A percentile compares a stretch with the other conserved stretches of the same genome.
Evolutionary conservation across 2,113 vertebrate genomes (phyloP).

Genomic region (Falco punctatus): DNA sequence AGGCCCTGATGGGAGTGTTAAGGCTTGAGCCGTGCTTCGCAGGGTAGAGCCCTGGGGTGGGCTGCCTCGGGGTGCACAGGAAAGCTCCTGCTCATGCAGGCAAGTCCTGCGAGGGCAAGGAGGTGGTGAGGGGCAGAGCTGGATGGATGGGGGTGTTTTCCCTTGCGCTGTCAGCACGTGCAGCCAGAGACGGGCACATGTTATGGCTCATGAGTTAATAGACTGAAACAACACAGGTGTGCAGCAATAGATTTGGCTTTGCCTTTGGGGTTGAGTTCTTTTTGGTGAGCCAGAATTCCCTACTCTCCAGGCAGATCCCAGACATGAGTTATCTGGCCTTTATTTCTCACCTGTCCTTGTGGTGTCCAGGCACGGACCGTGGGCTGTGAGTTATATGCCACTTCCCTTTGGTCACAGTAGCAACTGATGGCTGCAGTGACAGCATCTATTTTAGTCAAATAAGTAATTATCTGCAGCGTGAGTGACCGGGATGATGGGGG

Average conservation of each 20-base stretch:
- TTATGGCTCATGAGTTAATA: not conserved
- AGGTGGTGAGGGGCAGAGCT: not conserved
- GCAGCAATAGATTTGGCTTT: not conserved
- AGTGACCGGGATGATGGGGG: not conserved
- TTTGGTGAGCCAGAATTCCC: not conserved
- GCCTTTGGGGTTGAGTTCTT: not conserved
- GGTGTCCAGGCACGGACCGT: not conserved
- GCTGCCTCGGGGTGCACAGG: not conserved
- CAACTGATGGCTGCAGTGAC: not conserved
- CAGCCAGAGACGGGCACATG: accelerated
- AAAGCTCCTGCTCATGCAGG: not conserved
- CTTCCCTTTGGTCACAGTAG: not conserved
- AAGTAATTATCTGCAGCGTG: slow-evolving; percentile 19
- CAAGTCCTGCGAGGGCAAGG: not conserved
- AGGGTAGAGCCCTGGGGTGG: not conserved
- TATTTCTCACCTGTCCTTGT: not conserved
- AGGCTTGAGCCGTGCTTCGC: not conserved
- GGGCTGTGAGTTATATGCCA: not conserved
- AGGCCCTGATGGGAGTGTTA: not conserved
- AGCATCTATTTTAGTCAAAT: slow-evolving; percentile 42
- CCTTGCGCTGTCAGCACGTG: not conserved
- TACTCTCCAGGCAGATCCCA: not conserved
- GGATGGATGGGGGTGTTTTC: not conserved
- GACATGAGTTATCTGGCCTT: not conserved
- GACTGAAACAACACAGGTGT: not conserved